Evolutionary conservation across 2,888 invertebrate species (phyloP), one percentile per base, ranked within the genome.

Genomic region (Achlya flavicornis): DNA sequence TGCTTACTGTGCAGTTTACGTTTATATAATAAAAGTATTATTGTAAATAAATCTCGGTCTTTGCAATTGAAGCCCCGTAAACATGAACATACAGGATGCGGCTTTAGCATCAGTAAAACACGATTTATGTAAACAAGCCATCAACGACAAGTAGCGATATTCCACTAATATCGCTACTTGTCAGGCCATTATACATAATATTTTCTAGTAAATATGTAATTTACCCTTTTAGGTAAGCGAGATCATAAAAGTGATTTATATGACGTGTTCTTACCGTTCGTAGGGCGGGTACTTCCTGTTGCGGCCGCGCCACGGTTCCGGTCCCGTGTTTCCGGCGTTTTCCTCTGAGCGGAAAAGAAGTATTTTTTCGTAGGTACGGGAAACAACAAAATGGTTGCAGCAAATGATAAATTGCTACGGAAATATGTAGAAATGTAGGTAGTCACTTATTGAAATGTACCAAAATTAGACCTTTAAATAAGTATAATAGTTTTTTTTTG

Each of bases 181-280:
- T 48, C 16, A 16, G 5, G 10, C 3, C 41, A 4, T n/a, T 46
- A n/a, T 53, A 53, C 10, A 53, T 53, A 53, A 19, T 8, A 10
- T 53, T 19, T 19, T 19, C 19, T 8, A 62, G 61, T 68, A 71
- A 58, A 65, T 61, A 58, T 64, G 26, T 26, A 59, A 61, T 60
- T 63, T 48, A 66, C 75, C 75, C 75, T 73, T 74, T 73, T 53
- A 66, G 48, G 72, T 69, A 66, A 62, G 66, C 67, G 71, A 63
- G 57, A 77, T 77, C 82, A 84, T 84, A 84, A 84, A 87, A 83
- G 70, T 83, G 86, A 88, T 88, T 88, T 85, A 88, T 84, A 65
- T 72, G 86, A 84, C 81, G 77, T 80, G 81, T 83, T 83, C 83
- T 87, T 83, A 80, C 76, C 80, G 86, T 81, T 79, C 69, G 66